phyloP scores from a whole-genome alignment of 1,140 invertebrate species.

The Caenorhabditis inopinata region DNA sequence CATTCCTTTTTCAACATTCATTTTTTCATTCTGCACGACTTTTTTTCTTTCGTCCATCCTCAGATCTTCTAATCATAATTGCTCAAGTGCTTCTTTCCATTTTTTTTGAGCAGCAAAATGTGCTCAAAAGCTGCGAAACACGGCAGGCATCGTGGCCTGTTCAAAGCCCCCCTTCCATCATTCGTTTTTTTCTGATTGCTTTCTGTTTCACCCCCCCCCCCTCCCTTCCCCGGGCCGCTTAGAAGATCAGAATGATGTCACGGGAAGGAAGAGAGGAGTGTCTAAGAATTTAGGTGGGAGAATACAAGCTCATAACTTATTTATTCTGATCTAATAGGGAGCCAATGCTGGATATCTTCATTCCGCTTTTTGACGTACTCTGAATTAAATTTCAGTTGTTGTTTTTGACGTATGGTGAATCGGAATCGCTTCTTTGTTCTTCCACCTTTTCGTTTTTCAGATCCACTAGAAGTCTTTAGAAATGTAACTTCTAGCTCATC shows the following conservation, averaged over 20 bases:
- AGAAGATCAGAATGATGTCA: slow-evolving; percentile 31
- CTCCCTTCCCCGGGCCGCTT: no score
- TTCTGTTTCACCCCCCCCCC: not conserved
- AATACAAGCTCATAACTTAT: slow-evolving; percentile 1
- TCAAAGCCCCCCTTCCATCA: not conserved
- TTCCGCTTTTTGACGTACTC: slow-evolving; percentile 10
- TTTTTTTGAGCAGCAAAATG: no score
- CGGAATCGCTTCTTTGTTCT: no score
- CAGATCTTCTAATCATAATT: not conserved
- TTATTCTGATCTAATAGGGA: not conserved
- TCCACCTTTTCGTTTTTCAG: no score
- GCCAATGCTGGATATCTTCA: not conserved
- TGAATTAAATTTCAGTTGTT: not conserved
- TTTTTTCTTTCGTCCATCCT: not conserved
- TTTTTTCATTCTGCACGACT: not conserved
- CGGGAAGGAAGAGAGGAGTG: not conserved
- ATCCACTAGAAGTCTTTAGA: no score
- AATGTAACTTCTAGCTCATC: no score
- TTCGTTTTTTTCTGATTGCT: not conserved
- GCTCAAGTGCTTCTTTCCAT: slow-evolving; percentile 4
- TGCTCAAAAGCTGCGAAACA: not conserved
- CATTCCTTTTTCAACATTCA: not conserved
- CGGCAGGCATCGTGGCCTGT: not conserved
- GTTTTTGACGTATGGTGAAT: no score
- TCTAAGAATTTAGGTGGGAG: not conserved